phyloP scores from a whole-genome alignment of 2,797 vertebrate genomes.

The Gymnocypris eckloni region DNA sequence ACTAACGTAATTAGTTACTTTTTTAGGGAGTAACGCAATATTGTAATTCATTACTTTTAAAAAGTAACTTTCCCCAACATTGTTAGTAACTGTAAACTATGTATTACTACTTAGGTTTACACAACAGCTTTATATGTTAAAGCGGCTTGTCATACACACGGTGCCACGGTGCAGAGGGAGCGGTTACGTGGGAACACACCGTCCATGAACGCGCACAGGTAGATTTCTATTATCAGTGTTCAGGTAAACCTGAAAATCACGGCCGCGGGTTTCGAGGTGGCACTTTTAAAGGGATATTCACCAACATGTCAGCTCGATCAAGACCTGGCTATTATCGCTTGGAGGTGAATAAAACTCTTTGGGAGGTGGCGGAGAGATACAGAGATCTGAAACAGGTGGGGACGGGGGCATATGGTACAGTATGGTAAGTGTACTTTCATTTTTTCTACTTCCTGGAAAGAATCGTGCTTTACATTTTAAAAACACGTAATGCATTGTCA shows the following conservation, averaged over 20 bases:
- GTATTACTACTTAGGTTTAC: background rate
- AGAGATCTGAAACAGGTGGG: conserved; percentile 89
- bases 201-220: conserved; percentile 46
- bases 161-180: conserved; percentile 38
- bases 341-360: conserved; percentile 90
- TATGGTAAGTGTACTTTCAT: conserved; percentile 84
- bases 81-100: background rate
- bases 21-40: too few relatives aligned
- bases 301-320: conserved; percentile 79
- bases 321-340: conserved; percentile 84
- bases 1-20: too few relatives aligned
- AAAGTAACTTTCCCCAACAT: too few relatives aligned
- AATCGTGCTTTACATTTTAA: background rate
- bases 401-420: conserved; percentile 93
- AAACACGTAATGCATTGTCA: background rate
- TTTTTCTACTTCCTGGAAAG: background rate
- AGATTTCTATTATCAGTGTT: conserved; percentile 31
- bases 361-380: conserved; percentile 93
- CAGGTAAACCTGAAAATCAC: conserved; percentile 48
- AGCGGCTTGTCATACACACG: background rate
- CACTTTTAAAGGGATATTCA: background rate
- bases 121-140: background rate
- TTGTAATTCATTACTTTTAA: too few relatives aligned
- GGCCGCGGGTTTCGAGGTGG: conserved; percentile 4
- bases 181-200: conserved; percentile 18